A percentile compares a stretch with the other conserved stretches of the same genome.
Conservation (phyloP, 1,140 invertebrate species). For the Musca vetustissima region DNA sequence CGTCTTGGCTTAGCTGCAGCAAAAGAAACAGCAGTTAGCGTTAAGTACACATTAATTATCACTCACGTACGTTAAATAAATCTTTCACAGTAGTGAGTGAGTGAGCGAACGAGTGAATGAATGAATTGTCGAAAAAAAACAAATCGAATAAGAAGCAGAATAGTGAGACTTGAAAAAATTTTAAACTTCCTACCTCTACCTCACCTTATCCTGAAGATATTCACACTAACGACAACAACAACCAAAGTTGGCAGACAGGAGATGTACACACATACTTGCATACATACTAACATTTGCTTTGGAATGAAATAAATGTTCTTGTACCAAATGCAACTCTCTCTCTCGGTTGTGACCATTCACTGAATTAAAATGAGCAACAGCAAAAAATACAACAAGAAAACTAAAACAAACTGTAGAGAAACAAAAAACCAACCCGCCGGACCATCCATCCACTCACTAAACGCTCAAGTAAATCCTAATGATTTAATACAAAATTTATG, state of each 20-base stretch:
- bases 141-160: background rate
- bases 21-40: background rate
- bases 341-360: too few species aligned
- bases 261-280: background rate
- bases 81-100: background rate
- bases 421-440: background rate
- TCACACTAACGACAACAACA: background rate
- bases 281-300: too few species aligned
- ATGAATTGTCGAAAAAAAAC: background rate
- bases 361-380: too few species aligned
- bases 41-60: constrained; percentile 22
- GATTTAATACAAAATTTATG: constrained; percentile 25
- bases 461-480: constrained; percentile 23
- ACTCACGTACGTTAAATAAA: constrained; percentile 20
- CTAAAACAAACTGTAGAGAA: too few species aligned
- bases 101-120: too few species aligned
- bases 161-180: background rate
- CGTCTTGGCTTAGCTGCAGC: too few species aligned
- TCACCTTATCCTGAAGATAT: too few species aligned
- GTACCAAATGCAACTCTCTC: too few species aligned
- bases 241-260: background rate
- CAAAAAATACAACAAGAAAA: background rate
- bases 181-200: background rate
- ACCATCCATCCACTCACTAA: constrained; percentile 10
- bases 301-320: too few species aligned